Conservation (phyloP, 2,113 vertebrate genomes). For the Gambusia holbrooki region DNA sequence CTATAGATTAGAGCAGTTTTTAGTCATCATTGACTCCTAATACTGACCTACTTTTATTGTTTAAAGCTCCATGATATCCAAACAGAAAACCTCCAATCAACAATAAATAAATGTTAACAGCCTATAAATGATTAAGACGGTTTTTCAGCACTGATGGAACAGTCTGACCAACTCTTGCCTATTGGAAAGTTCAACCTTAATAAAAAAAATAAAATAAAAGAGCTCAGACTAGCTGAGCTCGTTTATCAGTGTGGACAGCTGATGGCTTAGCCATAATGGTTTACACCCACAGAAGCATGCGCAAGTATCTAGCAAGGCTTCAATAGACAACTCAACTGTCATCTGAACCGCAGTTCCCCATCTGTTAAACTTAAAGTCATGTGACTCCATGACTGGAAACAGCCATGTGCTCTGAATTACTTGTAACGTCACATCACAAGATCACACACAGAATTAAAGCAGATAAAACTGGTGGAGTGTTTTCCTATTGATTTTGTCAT, state of each 20-base stretch:
- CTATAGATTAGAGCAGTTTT: neutral
- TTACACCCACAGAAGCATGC: neutral
- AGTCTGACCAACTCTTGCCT: neutral
- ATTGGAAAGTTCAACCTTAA: neutral
- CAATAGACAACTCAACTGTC: neutral
- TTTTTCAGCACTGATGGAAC: neutral
- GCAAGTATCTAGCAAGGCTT: neutral
- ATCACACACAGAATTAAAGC: neutral
- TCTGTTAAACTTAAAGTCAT: slow-evolving; percentile 12
- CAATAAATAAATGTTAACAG: neutral
- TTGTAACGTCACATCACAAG: neutral
- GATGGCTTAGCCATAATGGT: neutral
- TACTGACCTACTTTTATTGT: neutral
- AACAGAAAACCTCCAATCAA: neutral
- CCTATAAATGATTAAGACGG: too few species aligned
- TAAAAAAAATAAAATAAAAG: neutral
- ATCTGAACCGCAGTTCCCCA: neutral
- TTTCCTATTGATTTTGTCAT: neutral
- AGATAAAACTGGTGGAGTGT: neutral
- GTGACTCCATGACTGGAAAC: slow-evolving; percentile 35
- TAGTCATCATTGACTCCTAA: neutral
- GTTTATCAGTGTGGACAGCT: too few species aligned
- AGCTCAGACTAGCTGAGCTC: neutral
- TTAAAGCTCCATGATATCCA: neutral
- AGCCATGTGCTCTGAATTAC: slow-evolving; percentile 11